Base-by-base conservation (phyloP, 2,888 invertebrate species). In the Pediacus dermestoides region DNA sequence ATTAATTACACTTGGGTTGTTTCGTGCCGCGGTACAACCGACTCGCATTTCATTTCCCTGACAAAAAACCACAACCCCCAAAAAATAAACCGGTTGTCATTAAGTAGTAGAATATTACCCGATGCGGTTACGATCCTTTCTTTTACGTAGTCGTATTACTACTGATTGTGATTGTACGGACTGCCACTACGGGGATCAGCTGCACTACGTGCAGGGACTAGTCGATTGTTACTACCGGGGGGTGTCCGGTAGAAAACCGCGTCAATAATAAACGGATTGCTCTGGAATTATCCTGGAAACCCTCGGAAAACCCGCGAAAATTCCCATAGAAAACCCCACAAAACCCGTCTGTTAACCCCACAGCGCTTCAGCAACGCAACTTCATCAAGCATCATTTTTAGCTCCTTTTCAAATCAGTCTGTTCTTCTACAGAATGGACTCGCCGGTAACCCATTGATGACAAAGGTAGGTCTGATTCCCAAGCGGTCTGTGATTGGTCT, bases 391-490 rank as follows among this genome's bases (percentile, higher is more conserved):
- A n/a, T n/a, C n/a, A n/a, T n/a, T n/a, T n/a, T n/a, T n/a, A n/a
- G n/a, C n/a, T n/a, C n/a, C n/a, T n/a, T n/a, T n/a, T n/a, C n/a
- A n/a, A n/a, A n/a, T n/a, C n/a, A n/a, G n/a, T 23, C 8, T 10
- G 8, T 10, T 23, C 23, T 23, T 10, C 9, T 23, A 62, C 54
- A 61, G 64, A 69, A 70, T 77, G 73, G 75, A 78, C 76, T 75
- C 72, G 73, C 70, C 79, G 76, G 73, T 74, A 73, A 74, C 76
- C 76, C 79, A 80, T 80, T 80, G 79, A 80, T 80, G 79, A 79
- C 78, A 78, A 77, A 79, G 78, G 77, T 77, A 76, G 77, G 77
- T 74, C 74, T 74, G 72, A 71, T 63, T 61, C 57, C 65, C 68
- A 72, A 73, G 73, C 73, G 71, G 71, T 66, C 67, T 72, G 71